Percentiles rank a stretch among this genome's conserved stretches.
Evolutionary conservation across 2,113 vertebrate species (phyloP).

Genomic region (Suricata suricatta): DNA sequence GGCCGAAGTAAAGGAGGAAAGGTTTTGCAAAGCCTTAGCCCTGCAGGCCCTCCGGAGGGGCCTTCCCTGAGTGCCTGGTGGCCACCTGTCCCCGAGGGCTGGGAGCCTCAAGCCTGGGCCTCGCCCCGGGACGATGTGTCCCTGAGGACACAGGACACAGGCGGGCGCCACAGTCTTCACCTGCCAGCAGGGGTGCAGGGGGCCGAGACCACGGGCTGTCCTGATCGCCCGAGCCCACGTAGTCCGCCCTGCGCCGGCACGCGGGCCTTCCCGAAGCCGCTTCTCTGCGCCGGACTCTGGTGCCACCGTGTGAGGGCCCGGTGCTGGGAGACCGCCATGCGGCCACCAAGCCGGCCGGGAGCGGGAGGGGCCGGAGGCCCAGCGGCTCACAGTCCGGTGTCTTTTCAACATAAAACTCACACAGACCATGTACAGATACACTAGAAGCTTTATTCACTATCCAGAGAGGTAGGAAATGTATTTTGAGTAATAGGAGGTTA

Average conservation of each 20-base stretch:
- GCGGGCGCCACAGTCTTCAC: background rate
- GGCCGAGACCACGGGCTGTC: too few species aligned
- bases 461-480: background rate
- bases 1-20: background rate
- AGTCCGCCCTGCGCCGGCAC: accelerated
- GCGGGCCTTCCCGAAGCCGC: background rate
- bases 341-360: background rate
- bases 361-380: too few species aligned
- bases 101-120: background rate
- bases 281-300: background rate
- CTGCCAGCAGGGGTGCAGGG: background rate
- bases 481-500: background rate
- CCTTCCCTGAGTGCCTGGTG: background rate
- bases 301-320: accelerated
- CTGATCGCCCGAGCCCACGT: too few species aligned
- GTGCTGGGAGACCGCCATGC: background rate
- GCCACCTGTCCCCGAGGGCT: background rate
- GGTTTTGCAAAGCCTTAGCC: too few species aligned
- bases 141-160: background rate
- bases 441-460: background rate
- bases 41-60: too few species aligned
- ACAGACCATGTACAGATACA: accelerated
- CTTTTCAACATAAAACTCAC: background rate
- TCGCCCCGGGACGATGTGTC: background rate
- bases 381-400: background rate